These are phyloP conservation scores for Urocyon cinereoargenteus DNA, from an alignment of 2,797 vertebrate genomes.

Conservation along the genomic window DNA sequence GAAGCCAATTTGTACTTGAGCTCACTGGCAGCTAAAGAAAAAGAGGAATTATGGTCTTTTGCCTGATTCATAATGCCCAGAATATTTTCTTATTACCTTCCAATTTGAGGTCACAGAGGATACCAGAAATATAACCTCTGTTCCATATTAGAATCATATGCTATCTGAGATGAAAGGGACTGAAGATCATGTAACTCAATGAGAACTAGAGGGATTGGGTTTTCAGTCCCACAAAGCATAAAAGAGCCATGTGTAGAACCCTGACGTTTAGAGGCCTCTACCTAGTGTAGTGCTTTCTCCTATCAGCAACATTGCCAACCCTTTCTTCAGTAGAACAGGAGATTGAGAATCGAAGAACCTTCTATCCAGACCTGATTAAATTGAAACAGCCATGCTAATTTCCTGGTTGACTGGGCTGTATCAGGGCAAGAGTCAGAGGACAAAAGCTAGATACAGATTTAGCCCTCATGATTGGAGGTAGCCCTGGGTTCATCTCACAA, in stretches of 20 bases:
- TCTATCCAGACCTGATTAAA: neutral
- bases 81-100: conserved; percentile 31
- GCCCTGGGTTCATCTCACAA: neutral
- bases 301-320: neutral
- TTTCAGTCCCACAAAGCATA: neutral
- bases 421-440: neutral
- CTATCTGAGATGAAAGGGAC: conserved; percentile 12
- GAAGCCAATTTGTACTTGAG: neutral
- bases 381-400: conserved; percentile 14
- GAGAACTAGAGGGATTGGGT: neutral
- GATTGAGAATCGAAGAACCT: neutral
- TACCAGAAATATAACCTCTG: neutral
- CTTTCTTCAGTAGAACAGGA: neutral
- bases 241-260: neutral
- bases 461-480: neutral
- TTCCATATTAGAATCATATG: neutral
- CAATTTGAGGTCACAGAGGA: neutral
- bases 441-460: neutral
- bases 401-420: neutral
- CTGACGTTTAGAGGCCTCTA: neutral
- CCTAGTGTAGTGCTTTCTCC: neutral
- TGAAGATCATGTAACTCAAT: neutral
- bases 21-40: neutral
- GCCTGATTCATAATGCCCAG: neutral
- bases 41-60: neutral